Conservation (phyloP, 2,888 invertebrate genomes). For the Tetragonisca angustula region DNA sequence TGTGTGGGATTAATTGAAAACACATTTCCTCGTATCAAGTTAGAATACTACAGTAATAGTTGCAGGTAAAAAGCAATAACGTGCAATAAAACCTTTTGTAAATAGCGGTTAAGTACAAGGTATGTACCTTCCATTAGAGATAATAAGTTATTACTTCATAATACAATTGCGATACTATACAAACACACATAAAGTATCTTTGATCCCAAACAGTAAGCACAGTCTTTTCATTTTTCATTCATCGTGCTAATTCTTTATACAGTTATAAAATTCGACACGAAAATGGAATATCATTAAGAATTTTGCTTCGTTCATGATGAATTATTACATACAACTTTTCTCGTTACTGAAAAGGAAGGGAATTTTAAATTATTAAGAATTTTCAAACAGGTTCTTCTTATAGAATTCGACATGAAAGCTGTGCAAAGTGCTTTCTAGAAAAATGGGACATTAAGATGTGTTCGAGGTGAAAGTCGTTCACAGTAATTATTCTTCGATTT, state of each 20-base stretch:
- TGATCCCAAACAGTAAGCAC: too few relatives aligned
- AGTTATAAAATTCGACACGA: background rate
- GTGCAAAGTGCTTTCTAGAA: conserved; percentile 2
- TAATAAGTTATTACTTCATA: too few relatives aligned
- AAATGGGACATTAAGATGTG: conserved; percentile 67
- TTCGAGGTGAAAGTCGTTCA: conserved; percentile 23
- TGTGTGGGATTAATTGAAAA: too few relatives aligned
- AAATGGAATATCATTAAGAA: background rate
- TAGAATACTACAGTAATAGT: too few relatives aligned
- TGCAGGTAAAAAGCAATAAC: too few relatives aligned
- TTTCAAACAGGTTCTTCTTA: conserved; percentile 11
- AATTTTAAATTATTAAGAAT: background rate
- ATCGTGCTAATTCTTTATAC: background rate
- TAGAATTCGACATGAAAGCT: conserved; percentile 31
- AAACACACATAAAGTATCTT: too few relatives aligned
- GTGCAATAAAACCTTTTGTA: too few relatives aligned
- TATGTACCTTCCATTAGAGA: too few relatives aligned
- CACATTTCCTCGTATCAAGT: too few relatives aligned
- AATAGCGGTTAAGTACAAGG: too few relatives aligned
- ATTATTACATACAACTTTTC: background rate
- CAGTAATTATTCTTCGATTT: conserved; percentile 79
- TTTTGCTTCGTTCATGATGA: background rate
- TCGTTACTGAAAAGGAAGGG: too few relatives aligned
- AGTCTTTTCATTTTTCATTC: background rate
- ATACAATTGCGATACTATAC: too few relatives aligned